Evolutionary conservation across 2,113 vertebrate genomes (phyloP).

Genomic region (Centropristis striata): DNA sequence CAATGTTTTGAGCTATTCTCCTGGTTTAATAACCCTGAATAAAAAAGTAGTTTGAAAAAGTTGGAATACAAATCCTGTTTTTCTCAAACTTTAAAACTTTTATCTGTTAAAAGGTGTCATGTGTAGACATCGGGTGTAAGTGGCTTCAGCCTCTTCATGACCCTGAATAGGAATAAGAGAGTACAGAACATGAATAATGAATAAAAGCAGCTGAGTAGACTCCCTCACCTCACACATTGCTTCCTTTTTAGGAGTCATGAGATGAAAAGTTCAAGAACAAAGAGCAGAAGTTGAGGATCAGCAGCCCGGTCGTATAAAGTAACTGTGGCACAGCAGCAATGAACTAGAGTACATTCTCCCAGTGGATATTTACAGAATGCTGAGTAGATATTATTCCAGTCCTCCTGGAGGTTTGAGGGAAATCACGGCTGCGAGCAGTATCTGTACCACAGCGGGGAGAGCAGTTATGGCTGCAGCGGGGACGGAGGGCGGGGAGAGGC

Average conservation of each 20-base stretch:
- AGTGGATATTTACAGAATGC: constrained; percentile 72
- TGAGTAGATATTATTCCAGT: constrained; percentile 72
- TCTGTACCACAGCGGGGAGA: constrained; percentile 25
- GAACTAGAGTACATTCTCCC: constrained; percentile 54
- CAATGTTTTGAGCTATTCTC: neutral
- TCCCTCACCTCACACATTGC: constrained; percentile 22
- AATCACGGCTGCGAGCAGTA: constrained; percentile 46
- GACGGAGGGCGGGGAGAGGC: constrained; percentile 39
- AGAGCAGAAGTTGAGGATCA: constrained; percentile 44
- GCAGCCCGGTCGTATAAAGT: constrained; percentile 24
- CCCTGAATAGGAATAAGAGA: constrained; percentile 36
- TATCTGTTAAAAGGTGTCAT: neutral
- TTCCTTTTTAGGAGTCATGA: constrained; percentile 36
- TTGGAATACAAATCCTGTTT: neutral
- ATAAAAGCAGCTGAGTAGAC: constrained; percentile 38
- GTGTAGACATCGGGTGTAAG: neutral
- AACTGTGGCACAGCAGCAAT: constrained; percentile 44
- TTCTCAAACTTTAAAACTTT: neutral
- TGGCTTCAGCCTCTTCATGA: constrained; percentile 33
- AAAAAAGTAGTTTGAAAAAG: neutral
- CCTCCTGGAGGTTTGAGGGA: constrained; percentile 57
- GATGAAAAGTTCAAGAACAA: constrained; percentile 61
- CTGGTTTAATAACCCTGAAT: neutral
- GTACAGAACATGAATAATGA: constrained; percentile 54
- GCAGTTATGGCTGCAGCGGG: constrained; percentile 35